A percentile compares a stretch with the other conserved stretches of the same genome.
phyloP scores from a whole-genome alignment of 2,113 vertebrate species.

The Oncorhynchus mykiss region DNA sequence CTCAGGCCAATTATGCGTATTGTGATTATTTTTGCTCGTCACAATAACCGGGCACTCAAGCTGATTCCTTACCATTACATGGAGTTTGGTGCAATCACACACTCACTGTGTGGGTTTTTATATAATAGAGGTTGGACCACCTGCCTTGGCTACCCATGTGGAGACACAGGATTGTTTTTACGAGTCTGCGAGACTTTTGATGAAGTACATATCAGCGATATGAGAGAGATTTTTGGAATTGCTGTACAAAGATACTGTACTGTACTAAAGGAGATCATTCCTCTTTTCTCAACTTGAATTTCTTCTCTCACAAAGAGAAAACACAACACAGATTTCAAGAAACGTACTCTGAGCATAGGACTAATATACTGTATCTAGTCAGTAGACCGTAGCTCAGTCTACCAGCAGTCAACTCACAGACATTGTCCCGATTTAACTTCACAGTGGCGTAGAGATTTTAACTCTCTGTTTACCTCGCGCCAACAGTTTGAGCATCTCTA shows the following conservation, averaged over 20 bases:
- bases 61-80: slow-evolving; percentile 47
- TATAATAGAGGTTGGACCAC: slow-evolving; percentile 24
- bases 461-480: not conserved
- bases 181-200: not conserved
- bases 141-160: slow-evolving; percentile 7
- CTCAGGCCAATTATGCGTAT: slow-evolving; percentile 46
- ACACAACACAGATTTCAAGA: not conserved
- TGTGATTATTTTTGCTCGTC: slow-evolving; percentile 41
- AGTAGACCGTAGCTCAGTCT: too few relatives aligned
- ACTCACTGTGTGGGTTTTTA: slow-evolving; percentile 30
- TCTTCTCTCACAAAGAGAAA: too few relatives aligned
- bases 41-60: slow-evolving; percentile 31
- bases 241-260: not conserved
- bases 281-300: not conserved
- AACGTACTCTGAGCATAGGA: not conserved
- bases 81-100: slow-evolving; percentile 26
- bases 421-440: not conserved
- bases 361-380: too few relatives aligned
- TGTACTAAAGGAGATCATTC: not conserved
- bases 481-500: not conserved
- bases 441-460: not conserved
- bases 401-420: not conserved
- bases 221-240: not conserved
- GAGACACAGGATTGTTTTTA: not conserved
- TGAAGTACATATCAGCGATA: not conserved